Evolutionary conservation across 2,888 invertebrate genomes (phyloP), one percentile per base, ranked within the genome.

Genomic region (Halictus ligatus): DNA sequence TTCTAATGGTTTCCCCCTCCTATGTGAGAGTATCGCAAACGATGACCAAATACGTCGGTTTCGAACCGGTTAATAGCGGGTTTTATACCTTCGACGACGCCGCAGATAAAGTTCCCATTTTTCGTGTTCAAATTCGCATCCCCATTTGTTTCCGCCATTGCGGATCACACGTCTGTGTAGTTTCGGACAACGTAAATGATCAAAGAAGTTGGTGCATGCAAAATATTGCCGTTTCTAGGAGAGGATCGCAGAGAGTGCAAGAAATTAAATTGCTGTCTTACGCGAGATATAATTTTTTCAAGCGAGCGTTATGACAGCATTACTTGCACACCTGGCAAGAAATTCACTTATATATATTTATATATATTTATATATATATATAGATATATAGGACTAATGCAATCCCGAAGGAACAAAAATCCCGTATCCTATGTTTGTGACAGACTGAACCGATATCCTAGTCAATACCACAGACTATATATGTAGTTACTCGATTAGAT

Each of bases 31-130:
- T 1, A 35, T 69, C 12, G 13, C 3, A 15, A 72, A 74, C 13
- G 78, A 69, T 83, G 83, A 75, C 78, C 72, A 87, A 80, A 87
- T 87, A 87, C 7, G 83, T 71, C 29, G 69, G 35, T 29, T 81
- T 46, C 8, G 40, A 6, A 2, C 48, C 7, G 21, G 8, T 25
- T 40, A 25, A 74, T 35, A 6, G 21, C 7, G 29, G 83, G 40
- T 80, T 71, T 85, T 89, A 94, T 96, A 98, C 98, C 98, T 97
- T 98, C 98, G 83, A 99, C 98, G 85, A 98, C 98, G 78, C 98
- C 98, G 95, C 98, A 98, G 94, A 98, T 97, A 94, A 98, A 98
- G 95, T 98, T 97, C 84, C 97, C 97, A 94, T 97, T 97, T 95
- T 97, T 97, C 72, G 96, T 96, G 95, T 96, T 96, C 90, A 96